phyloP scores from a whole-genome alignment of 2,888 invertebrate species.

The Cerastis leucographa region DNA sequence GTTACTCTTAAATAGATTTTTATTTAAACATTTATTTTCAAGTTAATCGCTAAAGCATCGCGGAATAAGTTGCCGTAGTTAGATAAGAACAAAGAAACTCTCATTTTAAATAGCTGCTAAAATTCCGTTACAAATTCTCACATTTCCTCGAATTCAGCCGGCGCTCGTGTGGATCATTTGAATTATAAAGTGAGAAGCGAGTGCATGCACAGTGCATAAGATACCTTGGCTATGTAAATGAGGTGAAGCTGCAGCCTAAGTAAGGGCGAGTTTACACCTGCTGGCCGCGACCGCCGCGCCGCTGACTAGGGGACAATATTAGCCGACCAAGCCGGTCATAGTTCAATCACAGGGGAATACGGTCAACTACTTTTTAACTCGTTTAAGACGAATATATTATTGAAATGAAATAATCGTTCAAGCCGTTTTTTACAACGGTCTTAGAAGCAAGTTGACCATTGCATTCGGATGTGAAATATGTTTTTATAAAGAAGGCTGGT shows the following conservation, averaged over 20 bases:
- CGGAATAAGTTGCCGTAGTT: constrained; percentile 34
- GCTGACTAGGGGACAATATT: constrained; percentile 54
- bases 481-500: not conserved
- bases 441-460: not conserved
- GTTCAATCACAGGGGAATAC: constrained; percentile 71
- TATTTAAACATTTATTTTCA: constrained; percentile 34
- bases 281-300: constrained; percentile 58
- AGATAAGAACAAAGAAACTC: constrained; percentile 62
- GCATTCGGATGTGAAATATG: constrained; percentile 1
- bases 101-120: constrained; percentile 69
- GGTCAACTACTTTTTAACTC: constrained; percentile 62
- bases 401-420: constrained; percentile 40
- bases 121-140: constrained; percentile 89
- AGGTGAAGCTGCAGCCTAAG: constrained; percentile 77
- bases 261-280: constrained; percentile 82
- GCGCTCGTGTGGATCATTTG: constrained; percentile 84
- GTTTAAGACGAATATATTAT: constrained; percentile 49
- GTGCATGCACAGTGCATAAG: constrained; percentile 88
- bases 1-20: not conserved
- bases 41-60: constrained; percentile 35
- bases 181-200: constrained; percentile 89
- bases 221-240: constrained; percentile 87
- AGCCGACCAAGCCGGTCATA: constrained; percentile 68
- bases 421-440: constrained; percentile 36
- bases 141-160: constrained; percentile 84